Percentiles rank a stretch among this genome's conserved stretches.
These are phyloP conservation scores for Lichenostomus cassidix DNA, from an alignment of 2,113 vertebrate genomes.

Conservation along the genomic window DNA sequence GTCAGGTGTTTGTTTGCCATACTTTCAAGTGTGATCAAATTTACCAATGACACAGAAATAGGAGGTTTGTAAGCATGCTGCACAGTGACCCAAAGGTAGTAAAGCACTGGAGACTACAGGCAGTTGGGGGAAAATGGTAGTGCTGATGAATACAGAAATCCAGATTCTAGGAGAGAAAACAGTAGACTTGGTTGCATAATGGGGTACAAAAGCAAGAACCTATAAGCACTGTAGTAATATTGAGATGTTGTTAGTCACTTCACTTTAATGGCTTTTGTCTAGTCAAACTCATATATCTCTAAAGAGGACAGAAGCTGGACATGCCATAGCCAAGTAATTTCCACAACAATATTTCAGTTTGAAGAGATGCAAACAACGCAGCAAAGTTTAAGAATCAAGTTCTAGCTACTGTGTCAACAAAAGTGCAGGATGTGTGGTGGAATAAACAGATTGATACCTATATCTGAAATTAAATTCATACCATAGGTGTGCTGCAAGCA, in stretches of 20 bases:
- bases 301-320: not conserved
- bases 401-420: not conserved
- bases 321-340: not conserved
- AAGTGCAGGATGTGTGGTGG: not conserved
- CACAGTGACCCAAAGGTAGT: conserved; percentile 11
- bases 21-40: conserved; percentile 59
- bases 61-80: not conserved
- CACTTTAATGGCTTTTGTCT: not conserved
- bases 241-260: not conserved
- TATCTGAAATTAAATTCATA: not conserved
- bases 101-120: not conserved
- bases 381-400: not conserved
- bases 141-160: not conserved
- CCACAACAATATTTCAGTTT: not conserved
- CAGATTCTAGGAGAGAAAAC: not conserved
- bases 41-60: conserved; percentile 26
- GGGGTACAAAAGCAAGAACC: not conserved
- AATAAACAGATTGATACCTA: not conserved
- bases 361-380: not conserved
- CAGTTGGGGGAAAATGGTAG: not conserved
- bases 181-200: not conserved
- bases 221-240: not conserved
- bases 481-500: not conserved
- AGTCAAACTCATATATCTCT: not conserved
- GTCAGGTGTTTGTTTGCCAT: conserved; percentile 46